Evolutionary conservation across 2,888 invertebrate genomes (phyloP).

Genomic region (Trichopria drosophilae): DNA sequence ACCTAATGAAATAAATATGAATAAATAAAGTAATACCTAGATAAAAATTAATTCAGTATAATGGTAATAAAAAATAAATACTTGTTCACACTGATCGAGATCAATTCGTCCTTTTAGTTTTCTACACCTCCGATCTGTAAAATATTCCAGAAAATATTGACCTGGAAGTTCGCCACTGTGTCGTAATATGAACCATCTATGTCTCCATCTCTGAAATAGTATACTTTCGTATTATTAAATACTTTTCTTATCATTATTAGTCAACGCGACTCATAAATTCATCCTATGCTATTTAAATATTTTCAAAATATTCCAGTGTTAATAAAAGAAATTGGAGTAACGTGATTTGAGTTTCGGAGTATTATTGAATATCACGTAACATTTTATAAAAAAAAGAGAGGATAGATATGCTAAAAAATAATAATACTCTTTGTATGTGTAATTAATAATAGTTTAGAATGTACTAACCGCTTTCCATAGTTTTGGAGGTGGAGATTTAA

Average conservation of each 20-base stretch:
- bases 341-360: too few species aligned
- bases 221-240: too few species aligned
- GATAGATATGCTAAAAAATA: too few species aligned
- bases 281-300: too few species aligned
- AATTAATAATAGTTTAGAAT: too few species aligned
- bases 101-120: slow-evolving; percentile 88
- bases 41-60: slow-evolving; percentile 3
- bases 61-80: slow-evolving; percentile 52
- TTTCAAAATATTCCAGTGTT: too few species aligned
- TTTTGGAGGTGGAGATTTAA: slow-evolving; percentile 92
- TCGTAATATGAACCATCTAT: slow-evolving; percentile 90
- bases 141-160: slow-evolving; percentile 92
- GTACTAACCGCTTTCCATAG: slow-evolving; percentile 90
- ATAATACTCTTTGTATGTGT: too few species aligned
- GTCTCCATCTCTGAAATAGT: slow-evolving; percentile 87
- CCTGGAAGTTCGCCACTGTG: slow-evolving; percentile 91
- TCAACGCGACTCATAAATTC: too few species aligned
- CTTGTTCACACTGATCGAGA: slow-evolving; percentile 95
- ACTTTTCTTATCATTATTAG: too few species aligned
- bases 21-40: slow-evolving; percentile 24
- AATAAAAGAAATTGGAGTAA: too few species aligned
- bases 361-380: too few species aligned
- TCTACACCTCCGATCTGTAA: slow-evolving; percentile 82
- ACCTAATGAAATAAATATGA: slow-evolving; percentile 61
- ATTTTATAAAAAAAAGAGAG: too few species aligned